These are phyloP conservation scores for Ifrita kowaldi DNA, from an alignment of 2,113 vertebrate genomes.

Conservation along the genomic window DNA sequence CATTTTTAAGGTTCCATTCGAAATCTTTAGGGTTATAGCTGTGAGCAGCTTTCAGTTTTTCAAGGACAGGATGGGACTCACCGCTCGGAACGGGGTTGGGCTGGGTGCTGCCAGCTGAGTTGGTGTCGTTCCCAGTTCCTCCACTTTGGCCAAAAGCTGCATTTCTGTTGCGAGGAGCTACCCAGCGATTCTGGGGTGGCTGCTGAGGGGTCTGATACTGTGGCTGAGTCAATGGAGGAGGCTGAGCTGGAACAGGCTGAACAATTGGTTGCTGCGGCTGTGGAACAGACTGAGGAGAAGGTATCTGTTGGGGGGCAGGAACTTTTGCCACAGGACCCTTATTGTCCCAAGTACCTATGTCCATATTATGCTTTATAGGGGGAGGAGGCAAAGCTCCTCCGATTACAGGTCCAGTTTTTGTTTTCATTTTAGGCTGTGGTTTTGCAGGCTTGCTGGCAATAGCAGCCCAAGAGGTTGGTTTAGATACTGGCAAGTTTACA, in stretches of 20 bases:
- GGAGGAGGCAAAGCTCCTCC: slow-evolving; percentile 85
- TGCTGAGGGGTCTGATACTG: slow-evolving; percentile 86
- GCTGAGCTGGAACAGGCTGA: slow-evolving; percentile 83
- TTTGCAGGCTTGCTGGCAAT: slow-evolving; percentile 95
- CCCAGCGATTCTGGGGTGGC: slow-evolving; percentile 88
- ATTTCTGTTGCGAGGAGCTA: slow-evolving; percentile 90
- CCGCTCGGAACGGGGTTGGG: slow-evolving; percentile 64
- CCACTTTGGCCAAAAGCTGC: slow-evolving; percentile 82
- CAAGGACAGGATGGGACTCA: slow-evolving; percentile 90
- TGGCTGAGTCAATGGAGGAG: slow-evolving; percentile 78
- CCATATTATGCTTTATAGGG: slow-evolving; percentile 96
- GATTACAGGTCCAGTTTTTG: slow-evolving; percentile 82
- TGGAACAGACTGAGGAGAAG: slow-evolving; percentile 68
- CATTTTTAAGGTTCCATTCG: slow-evolving; percentile 93
- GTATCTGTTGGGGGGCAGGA: slow-evolving; percentile 73
- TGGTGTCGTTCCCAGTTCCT: slow-evolving; percentile 71
- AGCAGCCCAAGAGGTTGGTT: slow-evolving; percentile 92
- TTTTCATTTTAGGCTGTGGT: slow-evolving; percentile 87
- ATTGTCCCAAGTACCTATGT: slow-evolving; percentile 96
- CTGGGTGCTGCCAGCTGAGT: slow-evolving; percentile 59
- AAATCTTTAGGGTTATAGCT: slow-evolving; percentile 98
- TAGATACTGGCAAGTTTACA: slow-evolving; percentile 85
- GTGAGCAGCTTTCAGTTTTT: slow-evolving; percentile 93
- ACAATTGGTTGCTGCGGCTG: slow-evolving; percentile 76
- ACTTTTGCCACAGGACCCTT: slow-evolving; percentile 88